These are phyloP conservation scores for Paragorgia papillata DNA, from an alignment of 92 coral and sea anemone genomes.

Conservation along the genomic window DNA sequence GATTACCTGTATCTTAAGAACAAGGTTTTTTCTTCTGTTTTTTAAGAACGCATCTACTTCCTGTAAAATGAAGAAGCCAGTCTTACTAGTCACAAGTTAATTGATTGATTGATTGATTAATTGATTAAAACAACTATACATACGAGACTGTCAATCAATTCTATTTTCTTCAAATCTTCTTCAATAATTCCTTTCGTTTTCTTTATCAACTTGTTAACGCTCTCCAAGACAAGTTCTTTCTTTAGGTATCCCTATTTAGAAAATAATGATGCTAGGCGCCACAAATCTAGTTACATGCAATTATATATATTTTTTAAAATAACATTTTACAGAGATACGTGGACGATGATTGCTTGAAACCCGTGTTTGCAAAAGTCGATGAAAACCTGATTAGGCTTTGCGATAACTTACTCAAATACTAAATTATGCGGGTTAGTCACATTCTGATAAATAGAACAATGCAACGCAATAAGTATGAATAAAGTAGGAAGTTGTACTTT, in stretches of 20 bases:
- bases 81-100: background rate
- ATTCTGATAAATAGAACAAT: too few species aligned
- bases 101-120: background rate
- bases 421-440: too few species aligned
- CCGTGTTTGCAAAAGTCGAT: too few species aligned
- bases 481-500: too few species aligned
- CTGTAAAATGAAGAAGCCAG: background rate
- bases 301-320: too few species aligned
- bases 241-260: conserved; percentile 72
- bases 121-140: background rate
- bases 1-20: conserved; percentile 29
- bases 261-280: background rate
- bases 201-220: conserved; percentile 56
- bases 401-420: too few species aligned
- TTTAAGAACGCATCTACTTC: conserved; percentile 20
- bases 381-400: too few species aligned
- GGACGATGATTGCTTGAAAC: too few species aligned
- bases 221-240: conserved; percentile 61
- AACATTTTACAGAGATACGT: too few species aligned
- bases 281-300: too few species aligned
- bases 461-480: too few species aligned
- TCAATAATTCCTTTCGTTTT: conserved; percentile 66
- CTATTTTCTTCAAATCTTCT: conserved; percentile 77
- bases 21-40: conserved; percentile 26
- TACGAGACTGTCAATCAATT: conserved; percentile 84